phyloP scores from a whole-genome alignment of 1,140 invertebrate genomes.

The Macrotrachela quadricornifera region DNA sequence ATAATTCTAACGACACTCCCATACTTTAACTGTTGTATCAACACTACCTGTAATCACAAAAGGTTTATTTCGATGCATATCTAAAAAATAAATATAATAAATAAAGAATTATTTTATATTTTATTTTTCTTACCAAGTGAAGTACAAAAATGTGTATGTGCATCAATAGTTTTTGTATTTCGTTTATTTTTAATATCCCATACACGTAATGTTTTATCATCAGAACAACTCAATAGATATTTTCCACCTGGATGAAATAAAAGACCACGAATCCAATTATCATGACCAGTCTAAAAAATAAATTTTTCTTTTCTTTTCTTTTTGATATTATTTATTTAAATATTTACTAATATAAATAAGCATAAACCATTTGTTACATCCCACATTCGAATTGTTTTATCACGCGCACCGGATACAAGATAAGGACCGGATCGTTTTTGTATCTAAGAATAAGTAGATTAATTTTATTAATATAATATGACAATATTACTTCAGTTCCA shows the following conservation, averaged over 20 bases:
- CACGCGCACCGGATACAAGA: conserved; percentile 76
- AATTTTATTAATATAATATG: no score
- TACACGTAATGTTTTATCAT: conserved; percentile 86
- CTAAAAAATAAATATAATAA: conserved; percentile 33
- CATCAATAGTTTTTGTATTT: conserved; percentile 74
- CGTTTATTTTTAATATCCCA: conserved; percentile 89
- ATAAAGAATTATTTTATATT: no score
- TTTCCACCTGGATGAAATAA: conserved; percentile 90
- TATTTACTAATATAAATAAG: conserved; percentile 53
- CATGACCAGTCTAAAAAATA: conserved; percentile 45
- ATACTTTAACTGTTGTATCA: conserved; percentile 92
- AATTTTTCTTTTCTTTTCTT: no score
- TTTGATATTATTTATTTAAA: no score
- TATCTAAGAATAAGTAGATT: no score
- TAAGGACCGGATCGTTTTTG: conserved; percentile 47
- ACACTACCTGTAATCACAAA: conserved; percentile 90
- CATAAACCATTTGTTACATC: conserved; percentile 79
- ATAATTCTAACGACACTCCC: conserved; percentile 76
- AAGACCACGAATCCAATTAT: conserved; percentile 90
- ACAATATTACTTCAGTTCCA: no score
- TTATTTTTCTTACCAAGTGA: conserved; percentile 32
- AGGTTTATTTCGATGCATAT: conserved; percentile 85
- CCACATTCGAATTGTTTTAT: conserved; percentile 92
- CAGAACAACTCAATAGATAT: conserved; percentile 77
- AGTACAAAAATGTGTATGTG: conserved; percentile 92